A percentile compares a stretch with the other conserved stretches of the same genome.
phyloP scores from a whole-genome alignment of 2,888 invertebrate species.

The Halocaridina rubra region DNA sequence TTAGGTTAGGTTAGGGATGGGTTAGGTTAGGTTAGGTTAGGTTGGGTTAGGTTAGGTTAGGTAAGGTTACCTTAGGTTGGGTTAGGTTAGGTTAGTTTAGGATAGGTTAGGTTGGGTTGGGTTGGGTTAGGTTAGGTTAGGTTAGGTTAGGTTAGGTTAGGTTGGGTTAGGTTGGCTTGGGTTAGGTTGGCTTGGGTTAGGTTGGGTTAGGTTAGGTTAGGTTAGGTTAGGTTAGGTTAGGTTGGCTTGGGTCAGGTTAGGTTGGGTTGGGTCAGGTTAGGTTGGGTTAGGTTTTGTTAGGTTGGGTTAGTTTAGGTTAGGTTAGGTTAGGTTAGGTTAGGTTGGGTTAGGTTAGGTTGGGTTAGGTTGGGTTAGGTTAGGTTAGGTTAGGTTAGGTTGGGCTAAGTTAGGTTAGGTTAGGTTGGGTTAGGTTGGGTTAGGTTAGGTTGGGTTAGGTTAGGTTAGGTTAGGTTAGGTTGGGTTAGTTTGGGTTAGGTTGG shows the following conservation, averaged over 20 bases:
- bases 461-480: constrained; percentile 63
- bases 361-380: constrained; percentile 63
- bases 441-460: constrained; percentile 63
- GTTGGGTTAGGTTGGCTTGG: constrained; percentile 29
- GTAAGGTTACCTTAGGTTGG: constrained; percentile 1
- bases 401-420: constrained; percentile 64
- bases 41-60: constrained; percentile 39
- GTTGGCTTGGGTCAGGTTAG: constrained; percentile 54
- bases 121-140: constrained; percentile 50
- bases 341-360: constrained; percentile 62
- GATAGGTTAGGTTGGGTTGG: constrained; percentile 10
- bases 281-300: constrained; percentile 60
- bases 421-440: constrained; percentile 62
- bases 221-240: constrained; percentile 59
- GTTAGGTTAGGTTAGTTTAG: constrained; percentile 15
- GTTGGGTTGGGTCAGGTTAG: constrained; percentile 44
- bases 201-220: constrained; percentile 49
- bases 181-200: constrained; percentile 30
- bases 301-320: constrained; percentile 64
- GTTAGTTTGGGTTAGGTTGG: constrained; percentile 63
- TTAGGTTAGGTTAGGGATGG: constrained; percentile 52
- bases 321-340: constrained; percentile 64
- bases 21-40: constrained; percentile 52
- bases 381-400: constrained; percentile 64
- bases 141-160: constrained; percentile 59